A percentile compares a stretch with the other conserved stretches of the same genome.
These are phyloP conservation scores for Cacoxenus indagator DNA, from an alignment of 2,888 invertebrate genomes.

Conservation along the genomic window DNA sequence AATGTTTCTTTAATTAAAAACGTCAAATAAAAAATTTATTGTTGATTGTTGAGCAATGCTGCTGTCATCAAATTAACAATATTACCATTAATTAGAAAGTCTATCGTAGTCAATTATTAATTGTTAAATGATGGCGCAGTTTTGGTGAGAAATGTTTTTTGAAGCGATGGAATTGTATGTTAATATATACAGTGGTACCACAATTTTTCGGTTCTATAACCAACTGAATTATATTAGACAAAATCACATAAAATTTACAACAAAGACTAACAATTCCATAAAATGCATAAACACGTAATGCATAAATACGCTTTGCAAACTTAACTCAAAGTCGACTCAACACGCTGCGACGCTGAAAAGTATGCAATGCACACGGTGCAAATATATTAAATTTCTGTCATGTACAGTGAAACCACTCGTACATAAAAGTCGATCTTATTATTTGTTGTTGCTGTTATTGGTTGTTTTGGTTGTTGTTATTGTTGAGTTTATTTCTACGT, in stretches of 20 bases:
- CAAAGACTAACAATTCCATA: too few species aligned
- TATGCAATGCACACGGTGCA: conserved; percentile 43
- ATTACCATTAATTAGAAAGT: too few species aligned
- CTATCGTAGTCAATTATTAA: too few species aligned
- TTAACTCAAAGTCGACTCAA: not conserved
- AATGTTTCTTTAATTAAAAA: conserved; percentile 10
- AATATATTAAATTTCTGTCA: conserved; percentile 63
- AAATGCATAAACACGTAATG: not conserved
- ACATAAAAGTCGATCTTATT: not conserved
- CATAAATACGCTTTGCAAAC: not conserved
- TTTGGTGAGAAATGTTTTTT: too few species aligned
- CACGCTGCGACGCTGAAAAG: conserved; percentile 36
- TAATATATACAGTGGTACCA: too few species aligned
- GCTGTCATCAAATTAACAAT: too few species aligned
- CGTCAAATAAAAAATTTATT: not conserved
- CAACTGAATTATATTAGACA: too few species aligned
- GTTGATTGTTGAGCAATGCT: too few species aligned
- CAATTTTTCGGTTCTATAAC: too few species aligned
- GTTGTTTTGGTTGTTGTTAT: not conserved
- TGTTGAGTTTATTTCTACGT: not conserved
- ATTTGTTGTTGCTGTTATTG: not conserved
- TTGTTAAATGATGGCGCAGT: too few species aligned
- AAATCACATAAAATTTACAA: too few species aligned
- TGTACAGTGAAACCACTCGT: conserved; percentile 41
- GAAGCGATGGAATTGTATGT: too few species aligned